Evolutionary conservation across 1,140 invertebrate species (phyloP).

Genomic region (Cheumatopsyche charites): DNA sequence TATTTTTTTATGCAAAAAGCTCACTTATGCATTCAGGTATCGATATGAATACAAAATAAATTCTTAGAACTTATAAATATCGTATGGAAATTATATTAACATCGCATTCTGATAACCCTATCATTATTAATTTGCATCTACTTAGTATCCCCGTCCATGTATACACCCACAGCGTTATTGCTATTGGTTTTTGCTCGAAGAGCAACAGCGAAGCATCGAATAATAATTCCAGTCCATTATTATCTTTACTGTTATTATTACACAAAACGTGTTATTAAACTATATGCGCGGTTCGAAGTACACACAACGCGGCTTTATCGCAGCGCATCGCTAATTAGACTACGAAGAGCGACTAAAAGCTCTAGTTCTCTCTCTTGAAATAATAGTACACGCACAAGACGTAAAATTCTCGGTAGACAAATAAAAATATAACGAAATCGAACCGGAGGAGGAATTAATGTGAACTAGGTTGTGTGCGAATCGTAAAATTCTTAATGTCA

Average conservation of each 20-base stretch:
- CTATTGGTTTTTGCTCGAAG: too few relatives aligned
- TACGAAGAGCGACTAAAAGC: slow-evolving; percentile 2
- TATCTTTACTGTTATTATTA: slow-evolving; percentile 5
- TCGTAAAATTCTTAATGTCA: slow-evolving; percentile 5
- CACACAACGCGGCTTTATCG: not conserved
- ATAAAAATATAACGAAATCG: slow-evolving; percentile 6
- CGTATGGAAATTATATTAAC: too few relatives aligned
- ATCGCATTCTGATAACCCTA: too few relatives aligned
- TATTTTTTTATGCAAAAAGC: too few relatives aligned
- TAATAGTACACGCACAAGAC: not conserved
- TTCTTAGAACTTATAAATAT: too few relatives aligned
- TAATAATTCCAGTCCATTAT: too few relatives aligned
- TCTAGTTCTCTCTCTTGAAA: not conserved
- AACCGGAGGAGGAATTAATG: not conserved
- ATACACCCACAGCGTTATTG: too few relatives aligned
- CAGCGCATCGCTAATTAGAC: slow-evolving; percentile 17
- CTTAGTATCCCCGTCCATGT: too few relatives aligned
- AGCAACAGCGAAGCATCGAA: too few relatives aligned
- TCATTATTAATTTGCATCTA: too few relatives aligned
- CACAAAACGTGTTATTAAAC: slow-evolving; percentile 9
- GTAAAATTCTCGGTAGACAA: not conserved
- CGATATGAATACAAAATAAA: too few relatives aligned
- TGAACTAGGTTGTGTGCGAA: not conserved
- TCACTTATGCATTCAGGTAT: too few relatives aligned
- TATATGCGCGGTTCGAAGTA: not conserved